A percentile compares a stretch with the other conserved stretches of the same genome.
Evolutionary conservation across 2,888 invertebrate genomes (phyloP).

Genomic region (Harmothoe impar): DNA sequence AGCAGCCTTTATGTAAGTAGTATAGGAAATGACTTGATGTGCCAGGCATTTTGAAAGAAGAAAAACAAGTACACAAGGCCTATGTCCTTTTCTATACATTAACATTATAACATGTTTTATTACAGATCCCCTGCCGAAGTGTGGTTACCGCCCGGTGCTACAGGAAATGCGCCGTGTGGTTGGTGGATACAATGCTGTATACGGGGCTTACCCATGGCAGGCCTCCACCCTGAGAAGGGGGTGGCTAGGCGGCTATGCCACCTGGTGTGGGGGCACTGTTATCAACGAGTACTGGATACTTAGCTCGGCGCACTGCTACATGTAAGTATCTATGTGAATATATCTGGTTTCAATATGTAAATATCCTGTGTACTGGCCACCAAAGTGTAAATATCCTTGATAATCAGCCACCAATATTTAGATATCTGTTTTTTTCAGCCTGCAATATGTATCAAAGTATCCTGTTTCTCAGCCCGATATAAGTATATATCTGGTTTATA

Average conservation of each 20-base stretch:
- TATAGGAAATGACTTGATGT: too few relatives aligned
- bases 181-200: slow-evolving; percentile 75
- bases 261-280: slow-evolving; percentile 80
- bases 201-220: slow-evolving; percentile 81
- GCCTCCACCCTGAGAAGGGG: slow-evolving; percentile 73
- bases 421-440: too few relatives aligned
- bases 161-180: slow-evolving; percentile 71
- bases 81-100: too few relatives aligned
- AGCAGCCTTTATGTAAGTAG: too few relatives aligned
- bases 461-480: too few relatives aligned
- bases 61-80: too few relatives aligned
- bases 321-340: slow-evolving; percentile 70
- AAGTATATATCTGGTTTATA: too few relatives aligned
- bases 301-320: slow-evolving; percentile 81
- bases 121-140: slow-evolving; percentile 36
- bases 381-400: too few relatives aligned
- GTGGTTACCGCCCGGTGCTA: slow-evolving; percentile 69
- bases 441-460: too few relatives aligned
- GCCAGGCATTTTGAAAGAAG: too few relatives aligned
- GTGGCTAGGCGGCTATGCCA: slow-evolving; percentile 66
- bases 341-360: background rate
- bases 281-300: slow-evolving; percentile 79
- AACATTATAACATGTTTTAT: too few relatives aligned
- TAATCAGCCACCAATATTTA: too few relatives aligned
- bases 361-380: background rate